These are phyloP conservation scores for Mizuhopecten yessoensis DNA, from an alignment of 1,140 invertebrate species.

Conservation along the genomic window DNA sequence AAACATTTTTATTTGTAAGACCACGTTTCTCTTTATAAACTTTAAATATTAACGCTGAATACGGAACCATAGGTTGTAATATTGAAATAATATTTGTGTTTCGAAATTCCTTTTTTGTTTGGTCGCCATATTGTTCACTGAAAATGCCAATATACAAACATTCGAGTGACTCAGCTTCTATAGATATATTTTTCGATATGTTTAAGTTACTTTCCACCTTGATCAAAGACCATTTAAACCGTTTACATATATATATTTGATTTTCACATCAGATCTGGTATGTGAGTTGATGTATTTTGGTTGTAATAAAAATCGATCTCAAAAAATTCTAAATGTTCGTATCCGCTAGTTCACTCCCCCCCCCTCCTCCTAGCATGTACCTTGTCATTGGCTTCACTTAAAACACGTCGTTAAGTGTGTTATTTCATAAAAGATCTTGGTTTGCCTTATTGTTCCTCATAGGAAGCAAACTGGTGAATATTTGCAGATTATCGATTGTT, in stretches of 20 bases:
- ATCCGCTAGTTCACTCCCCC: background rate
- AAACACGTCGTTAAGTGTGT: too few species aligned
- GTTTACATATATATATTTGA: too few species aligned
- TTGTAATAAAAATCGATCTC: background rate
- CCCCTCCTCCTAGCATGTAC: too few species aligned
- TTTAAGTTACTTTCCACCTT: background rate
- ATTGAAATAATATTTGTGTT: conserved; percentile 5
- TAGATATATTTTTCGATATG: conserved; percentile 20
- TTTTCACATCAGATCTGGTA: background rate
- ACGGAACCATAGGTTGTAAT: background rate
- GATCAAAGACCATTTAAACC: background rate
- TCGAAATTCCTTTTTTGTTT: conserved; percentile 39
- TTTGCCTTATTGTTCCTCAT: too few species aligned
- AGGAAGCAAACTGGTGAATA: too few species aligned
- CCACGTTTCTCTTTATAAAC: background rate
- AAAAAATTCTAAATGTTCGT: background rate
- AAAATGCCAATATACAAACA: conserved; percentile 39
- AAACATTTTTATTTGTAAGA: background rate
- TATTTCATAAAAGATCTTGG: too few species aligned
- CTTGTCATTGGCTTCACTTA: too few species aligned
- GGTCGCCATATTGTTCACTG: conserved; percentile 31
- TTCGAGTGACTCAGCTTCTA: conserved; percentile 24
- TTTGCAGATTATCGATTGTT: too few species aligned
- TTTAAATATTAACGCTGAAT: background rate
- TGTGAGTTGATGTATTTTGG: background rate